Evolutionary conservation across 2,113 vertebrate genomes (phyloP), one percentile per base, ranked within the genome.

Genomic region (Stictonetta naevosa): DNA sequence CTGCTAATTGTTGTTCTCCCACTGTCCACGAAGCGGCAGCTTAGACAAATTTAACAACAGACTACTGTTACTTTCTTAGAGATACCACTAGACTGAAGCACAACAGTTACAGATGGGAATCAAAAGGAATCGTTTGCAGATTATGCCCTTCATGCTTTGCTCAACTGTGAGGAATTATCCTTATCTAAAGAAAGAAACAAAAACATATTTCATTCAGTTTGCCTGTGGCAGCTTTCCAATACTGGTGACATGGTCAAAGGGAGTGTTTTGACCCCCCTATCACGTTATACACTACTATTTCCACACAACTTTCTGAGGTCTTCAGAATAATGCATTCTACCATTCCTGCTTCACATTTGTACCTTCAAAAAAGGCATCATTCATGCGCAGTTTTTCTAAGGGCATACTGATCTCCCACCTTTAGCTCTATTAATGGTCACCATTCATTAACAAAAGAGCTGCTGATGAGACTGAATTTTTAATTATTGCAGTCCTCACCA

Each of bases 11-110:
- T 34, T 83, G 36, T 90, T 85, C 90, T 90, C 62, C 20, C 53
- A 42, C 64, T 38, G 83, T 83, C 88, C 92, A 95, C 92, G 38
- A 52, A 83, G 92, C 53, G 94, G 93, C 93, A 96, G 72, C 38
- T 96, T 20, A 50, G 14, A 52, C 50, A 95, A 92, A 80, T 20
- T 44, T 56, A 67, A 40, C 52, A 60, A 22, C 29, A 82, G 48
- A 87, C 8, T 66, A 53, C 46, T 8, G 2, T 0, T 7, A 38
- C 40, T 76, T 50, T 69, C 67, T 44, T 19, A 29, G 26, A 18
- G 4, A 53, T 29, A 29, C 38, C 4, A 11, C 67, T 36, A 18
- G 56, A 66, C 15, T 33, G 5, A 50, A 59, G 76, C 40, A 40
- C 53, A 26, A 36, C 23, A 22, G 38, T 48, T 29, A 31, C 28